These are phyloP conservation scores for Lutjanus campechanus DNA, from an alignment of 2,797 vertebrate species.

Conservation along the genomic window DNA sequence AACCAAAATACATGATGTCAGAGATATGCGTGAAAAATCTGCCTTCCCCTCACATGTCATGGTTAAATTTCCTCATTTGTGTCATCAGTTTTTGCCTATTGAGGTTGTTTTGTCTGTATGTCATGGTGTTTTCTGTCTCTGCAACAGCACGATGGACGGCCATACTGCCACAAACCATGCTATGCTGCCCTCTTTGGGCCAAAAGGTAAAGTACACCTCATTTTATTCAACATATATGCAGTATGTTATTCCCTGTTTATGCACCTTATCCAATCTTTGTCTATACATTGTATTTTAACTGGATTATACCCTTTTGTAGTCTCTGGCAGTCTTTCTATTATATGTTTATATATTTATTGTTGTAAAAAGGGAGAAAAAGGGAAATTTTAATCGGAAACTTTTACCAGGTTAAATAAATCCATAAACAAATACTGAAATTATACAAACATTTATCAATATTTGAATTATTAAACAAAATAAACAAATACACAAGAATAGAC, in stretches of 20 bases:
- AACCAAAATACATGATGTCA: slow-evolving; percentile 31
- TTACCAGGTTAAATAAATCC: not conserved
- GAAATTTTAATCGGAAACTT: not conserved
- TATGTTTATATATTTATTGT: not conserved
- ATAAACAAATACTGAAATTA: no score
- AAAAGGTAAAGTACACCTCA: slow-evolving; percentile 79
- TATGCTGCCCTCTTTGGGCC: slow-evolving; percentile 90
- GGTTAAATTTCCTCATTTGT: slow-evolving; percentile 7
- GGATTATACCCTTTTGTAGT: not conserved
- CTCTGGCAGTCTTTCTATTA: not conserved
- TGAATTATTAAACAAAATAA: not conserved
- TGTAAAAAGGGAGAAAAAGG: no score
- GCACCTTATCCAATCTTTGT: not conserved
- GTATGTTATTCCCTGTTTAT: not conserved
- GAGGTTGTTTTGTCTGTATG: slow-evolving; percentile 3
- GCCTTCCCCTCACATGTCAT: not conserved
- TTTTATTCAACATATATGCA: not conserved
- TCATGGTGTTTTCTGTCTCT: slow-evolving; percentile 42
- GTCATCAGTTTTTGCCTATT: not conserved
- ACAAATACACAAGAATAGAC: no score
- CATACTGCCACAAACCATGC: slow-evolving; percentile 91
- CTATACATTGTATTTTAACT: not conserved
- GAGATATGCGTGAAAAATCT: not conserved
- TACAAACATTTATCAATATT: not conserved
- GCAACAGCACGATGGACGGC: slow-evolving; percentile 92